Evolutionary conservation across 2,113 vertebrate genomes (phyloP).

Genomic region (Australoheros scitulus): DNA sequence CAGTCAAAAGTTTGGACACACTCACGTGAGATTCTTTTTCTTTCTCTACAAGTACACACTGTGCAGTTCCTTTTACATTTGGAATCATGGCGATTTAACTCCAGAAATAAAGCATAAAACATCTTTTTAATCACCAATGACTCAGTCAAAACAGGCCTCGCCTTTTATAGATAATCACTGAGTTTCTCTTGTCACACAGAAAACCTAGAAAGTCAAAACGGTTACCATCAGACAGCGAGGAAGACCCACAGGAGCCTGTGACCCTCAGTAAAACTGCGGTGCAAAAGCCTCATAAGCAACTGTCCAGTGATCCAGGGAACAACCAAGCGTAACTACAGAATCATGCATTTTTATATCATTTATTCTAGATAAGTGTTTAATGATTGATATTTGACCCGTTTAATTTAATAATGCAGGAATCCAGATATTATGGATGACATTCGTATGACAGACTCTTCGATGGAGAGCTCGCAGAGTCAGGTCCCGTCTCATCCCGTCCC

Average conservation of each 20-base stretch:
- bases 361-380: neutral
- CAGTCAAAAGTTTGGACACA: no score
- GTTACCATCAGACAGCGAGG: conserved; percentile 45
- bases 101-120: neutral
- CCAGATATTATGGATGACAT: no score
- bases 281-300: neutral
- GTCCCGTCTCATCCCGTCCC: neutral
- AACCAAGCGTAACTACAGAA: neutral
- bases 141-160: neutral
- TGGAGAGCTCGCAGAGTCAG: conserved; percentile 9
- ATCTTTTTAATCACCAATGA: neutral
- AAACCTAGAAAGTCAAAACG: neutral
- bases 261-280: neutral
- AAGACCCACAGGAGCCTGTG: conserved; percentile 36
- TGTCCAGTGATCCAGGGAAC: neutral
- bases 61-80: neutral
- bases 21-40: neutral
- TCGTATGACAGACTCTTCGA: conserved; percentile 18
- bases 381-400: neutral
- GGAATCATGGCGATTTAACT: neutral
- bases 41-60: neutral
- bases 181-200: neutral
- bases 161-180: neutral
- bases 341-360: neutral
- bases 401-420: neutral